Conservation (phyloP, 2,113 vertebrate species). For the Sclerurus mexicanus region DNA sequence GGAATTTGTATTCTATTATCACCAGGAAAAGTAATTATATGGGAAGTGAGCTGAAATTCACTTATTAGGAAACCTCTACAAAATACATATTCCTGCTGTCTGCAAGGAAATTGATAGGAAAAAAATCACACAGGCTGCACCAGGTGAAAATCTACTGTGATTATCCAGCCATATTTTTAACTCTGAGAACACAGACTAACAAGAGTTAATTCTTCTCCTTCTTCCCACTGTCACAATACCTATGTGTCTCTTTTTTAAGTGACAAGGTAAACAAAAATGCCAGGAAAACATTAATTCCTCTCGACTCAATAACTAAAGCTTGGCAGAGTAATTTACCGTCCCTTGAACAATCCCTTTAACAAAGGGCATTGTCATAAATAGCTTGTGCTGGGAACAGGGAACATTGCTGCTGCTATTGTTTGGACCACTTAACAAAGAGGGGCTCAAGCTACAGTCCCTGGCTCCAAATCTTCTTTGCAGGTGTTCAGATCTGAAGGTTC, state of each 20-base stretch:
- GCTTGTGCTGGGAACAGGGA: constrained; percentile 57
- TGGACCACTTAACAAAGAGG: constrained; percentile 39
- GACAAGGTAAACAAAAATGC: constrained; percentile 69
- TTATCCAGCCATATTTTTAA: neutral
- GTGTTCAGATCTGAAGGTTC: constrained; percentile 18
- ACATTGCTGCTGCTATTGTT: constrained; percentile 50
- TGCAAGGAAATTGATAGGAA: neutral
- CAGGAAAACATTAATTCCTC: constrained; percentile 68
- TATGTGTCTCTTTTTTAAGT: constrained; percentile 55
- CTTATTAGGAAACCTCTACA: neutral
- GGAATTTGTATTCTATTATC: neutral
- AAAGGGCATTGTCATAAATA: constrained; percentile 61
- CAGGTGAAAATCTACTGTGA: neutral
- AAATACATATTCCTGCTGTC: neutral
- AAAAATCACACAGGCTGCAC: neutral
- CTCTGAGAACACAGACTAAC: neutral
- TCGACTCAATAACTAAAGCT: constrained; percentile 49
- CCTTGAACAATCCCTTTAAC: constrained; percentile 54
- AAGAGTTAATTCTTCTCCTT: constrained; percentile 45
- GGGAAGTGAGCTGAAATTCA: neutral
- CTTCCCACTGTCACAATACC: constrained; percentile 47
- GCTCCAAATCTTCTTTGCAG: constrained; percentile 59
- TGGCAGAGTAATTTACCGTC: constrained; percentile 64
- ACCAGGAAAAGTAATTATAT: neutral
- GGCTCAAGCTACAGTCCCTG: neutral